Evolutionary conservation across 2,888 invertebrate species (phyloP).

Genomic region (Hypolimnas misippus): DNA sequence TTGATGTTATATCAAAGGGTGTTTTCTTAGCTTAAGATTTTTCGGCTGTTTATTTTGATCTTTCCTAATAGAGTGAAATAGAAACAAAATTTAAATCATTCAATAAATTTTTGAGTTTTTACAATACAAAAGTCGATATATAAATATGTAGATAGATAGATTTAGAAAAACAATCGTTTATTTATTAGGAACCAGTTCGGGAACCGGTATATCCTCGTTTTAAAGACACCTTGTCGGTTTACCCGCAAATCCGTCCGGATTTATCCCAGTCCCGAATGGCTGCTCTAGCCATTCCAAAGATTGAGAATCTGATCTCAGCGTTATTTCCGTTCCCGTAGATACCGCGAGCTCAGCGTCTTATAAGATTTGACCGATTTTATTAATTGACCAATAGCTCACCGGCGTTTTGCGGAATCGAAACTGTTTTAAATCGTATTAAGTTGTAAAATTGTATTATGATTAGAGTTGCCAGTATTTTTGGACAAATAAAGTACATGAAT

Average conservation of each 20-base stretch:
- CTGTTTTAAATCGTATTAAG: slow-evolving; percentile 3
- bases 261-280: slow-evolving; percentile 17
- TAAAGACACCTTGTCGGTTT: slow-evolving; percentile 20
- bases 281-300: slow-evolving; percentile 47
- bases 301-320: slow-evolving; percentile 54
- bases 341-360: slow-evolving; percentile 45
- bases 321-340: slow-evolving; percentile 55
- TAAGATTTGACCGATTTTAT: slow-evolving; percentile 46
- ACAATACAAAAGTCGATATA: too few relatives aligned
- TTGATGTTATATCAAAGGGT: too few relatives aligned
- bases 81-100: too few relatives aligned
- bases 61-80: too few relatives aligned
- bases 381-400: slow-evolving; percentile 32
- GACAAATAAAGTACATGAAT: too few relatives aligned
- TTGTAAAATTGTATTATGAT: too few relatives aligned
- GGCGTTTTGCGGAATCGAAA: slow-evolving; percentile 9
- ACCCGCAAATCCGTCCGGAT: slow-evolving; percentile 25
- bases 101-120: too few relatives aligned
- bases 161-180: neutral
- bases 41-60: too few relatives aligned
- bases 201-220: slow-evolving; percentile 7
- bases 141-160: too few relatives aligned
- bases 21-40: too few relatives aligned
- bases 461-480: too few relatives aligned
- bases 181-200: neutral